Conservation (phyloP, 2,113 vertebrate species). For the Mungos mungo region DNA sequence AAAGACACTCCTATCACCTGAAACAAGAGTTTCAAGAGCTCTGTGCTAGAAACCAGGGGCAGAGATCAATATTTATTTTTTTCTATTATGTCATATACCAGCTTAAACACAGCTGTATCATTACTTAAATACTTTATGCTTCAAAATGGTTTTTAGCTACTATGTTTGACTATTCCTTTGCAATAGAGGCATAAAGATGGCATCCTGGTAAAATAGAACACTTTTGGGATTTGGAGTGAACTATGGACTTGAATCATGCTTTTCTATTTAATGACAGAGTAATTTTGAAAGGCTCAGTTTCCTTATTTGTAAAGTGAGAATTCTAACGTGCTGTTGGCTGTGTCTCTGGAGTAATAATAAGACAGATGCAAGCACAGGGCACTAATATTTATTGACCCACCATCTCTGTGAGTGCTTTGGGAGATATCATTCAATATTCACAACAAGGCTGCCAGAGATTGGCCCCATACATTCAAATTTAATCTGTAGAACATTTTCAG, state of each 20-base stretch:
- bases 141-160: not conserved
- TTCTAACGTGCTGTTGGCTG: not conserved
- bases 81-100: not conserved
- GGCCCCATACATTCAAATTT: not conserved
- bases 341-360: not conserved
- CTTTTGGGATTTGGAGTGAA: not conserved
- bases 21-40: not conserved
- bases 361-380: not conserved
- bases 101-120: not conserved
- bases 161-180: not conserved
- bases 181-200: not conserved
- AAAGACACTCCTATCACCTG: not conserved
- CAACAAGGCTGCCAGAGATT: not conserved
- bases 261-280: not conserved
- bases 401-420: not conserved
- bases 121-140: not conserved
- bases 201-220: not conserved
- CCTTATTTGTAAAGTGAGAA: not conserved
- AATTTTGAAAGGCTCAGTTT: conserved; percentile 6
- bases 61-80: not conserved
- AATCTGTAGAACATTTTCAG: not conserved
- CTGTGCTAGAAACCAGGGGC: not conserved
- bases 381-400: not conserved
- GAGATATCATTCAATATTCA: not conserved
- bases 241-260: not conserved